Percentiles rank a stretch among this genome's conserved stretches.
phyloP scores from a whole-genome alignment of 2,888 invertebrate species.

The Biston stratarius region DNA sequence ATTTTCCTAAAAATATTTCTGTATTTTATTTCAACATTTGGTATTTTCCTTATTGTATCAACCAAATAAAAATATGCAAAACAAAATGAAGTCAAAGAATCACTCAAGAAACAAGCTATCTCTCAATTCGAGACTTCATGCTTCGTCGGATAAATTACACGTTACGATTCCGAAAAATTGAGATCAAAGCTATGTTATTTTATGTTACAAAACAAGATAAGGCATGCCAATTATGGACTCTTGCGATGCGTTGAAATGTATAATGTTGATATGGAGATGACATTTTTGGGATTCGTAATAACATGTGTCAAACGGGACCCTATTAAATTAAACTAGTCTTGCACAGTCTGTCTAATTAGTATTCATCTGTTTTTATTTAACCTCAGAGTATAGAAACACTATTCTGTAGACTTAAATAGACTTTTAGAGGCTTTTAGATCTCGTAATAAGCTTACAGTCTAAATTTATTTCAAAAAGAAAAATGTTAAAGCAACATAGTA shows the following conservation, averaged over 20 bases:
- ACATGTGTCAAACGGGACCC: no score
- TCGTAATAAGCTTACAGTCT: no score
- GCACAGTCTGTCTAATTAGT: no score
- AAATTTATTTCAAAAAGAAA: no score
- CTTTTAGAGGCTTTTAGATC: no score
- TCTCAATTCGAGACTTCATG: slow-evolving; percentile 47
- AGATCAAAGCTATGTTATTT: slow-evolving; percentile 50
- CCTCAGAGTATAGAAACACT: no score
- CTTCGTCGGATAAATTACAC: slow-evolving; percentile 56
- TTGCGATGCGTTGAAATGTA: slow-evolving; percentile 32
- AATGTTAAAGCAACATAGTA: no score
- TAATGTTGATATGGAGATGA: not conserved
- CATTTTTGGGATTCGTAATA: not conserved
- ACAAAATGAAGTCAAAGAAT: slow-evolving; percentile 20
- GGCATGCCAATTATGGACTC: slow-evolving; percentile 44
- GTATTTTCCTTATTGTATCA: not conserved
- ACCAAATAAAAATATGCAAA: not conserved
- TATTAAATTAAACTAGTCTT: no score
- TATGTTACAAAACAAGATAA: slow-evolving; percentile 50
- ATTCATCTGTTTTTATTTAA: no score
- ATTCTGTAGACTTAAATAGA: no score
- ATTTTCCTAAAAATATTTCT: no score
- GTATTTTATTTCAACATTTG: not conserved
- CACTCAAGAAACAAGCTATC: slow-evolving; percentile 40
- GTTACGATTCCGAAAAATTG: slow-evolving; percentile 55